phyloP scores from a whole-genome alignment of 2,797 vertebrate genomes.

The Craterocephalus amniculus region DNA sequence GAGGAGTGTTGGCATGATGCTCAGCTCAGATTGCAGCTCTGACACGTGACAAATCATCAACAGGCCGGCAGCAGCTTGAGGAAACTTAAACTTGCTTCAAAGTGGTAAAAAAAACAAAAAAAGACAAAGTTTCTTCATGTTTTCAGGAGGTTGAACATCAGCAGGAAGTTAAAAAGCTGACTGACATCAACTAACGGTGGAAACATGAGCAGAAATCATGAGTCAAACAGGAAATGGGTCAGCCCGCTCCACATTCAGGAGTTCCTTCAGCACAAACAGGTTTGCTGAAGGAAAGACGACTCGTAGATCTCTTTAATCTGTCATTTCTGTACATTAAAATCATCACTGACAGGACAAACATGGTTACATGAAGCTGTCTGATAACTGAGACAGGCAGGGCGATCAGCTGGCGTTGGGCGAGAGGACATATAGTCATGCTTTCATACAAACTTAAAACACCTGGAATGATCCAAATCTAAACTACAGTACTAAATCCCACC shows the following conservation, averaged over 20 bases:
- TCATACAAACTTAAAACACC: neutral
- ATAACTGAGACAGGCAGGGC: neutral
- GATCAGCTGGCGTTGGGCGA: neutral
- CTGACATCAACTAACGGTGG: neutral
- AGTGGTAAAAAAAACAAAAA: too few species aligned
- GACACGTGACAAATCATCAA: too few species aligned
- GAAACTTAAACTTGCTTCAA: too few species aligned
- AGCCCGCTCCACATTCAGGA: neutral
- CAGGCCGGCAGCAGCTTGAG: neutral
- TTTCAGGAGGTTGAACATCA: neutral
- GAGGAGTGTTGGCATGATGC: neutral
- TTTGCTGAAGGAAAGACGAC: neutral
- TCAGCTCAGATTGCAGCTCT: neutral
- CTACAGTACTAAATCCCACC: neutral
- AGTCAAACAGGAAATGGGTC: slow-evolving; percentile 3
- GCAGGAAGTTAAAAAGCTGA: neutral
- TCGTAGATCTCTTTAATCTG: neutral
- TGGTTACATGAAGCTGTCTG: neutral
- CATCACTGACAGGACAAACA: neutral
- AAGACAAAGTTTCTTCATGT: neutral
- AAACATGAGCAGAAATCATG: slow-evolving; percentile 1
- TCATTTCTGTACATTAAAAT: neutral
- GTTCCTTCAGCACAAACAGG: neutral
- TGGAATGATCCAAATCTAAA: neutral
- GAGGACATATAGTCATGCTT: neutral